These are phyloP conservation scores for Porites evermanni DNA, from an alignment of 92 coral and sea anemone genomes.

Conservation along the genomic window DNA sequence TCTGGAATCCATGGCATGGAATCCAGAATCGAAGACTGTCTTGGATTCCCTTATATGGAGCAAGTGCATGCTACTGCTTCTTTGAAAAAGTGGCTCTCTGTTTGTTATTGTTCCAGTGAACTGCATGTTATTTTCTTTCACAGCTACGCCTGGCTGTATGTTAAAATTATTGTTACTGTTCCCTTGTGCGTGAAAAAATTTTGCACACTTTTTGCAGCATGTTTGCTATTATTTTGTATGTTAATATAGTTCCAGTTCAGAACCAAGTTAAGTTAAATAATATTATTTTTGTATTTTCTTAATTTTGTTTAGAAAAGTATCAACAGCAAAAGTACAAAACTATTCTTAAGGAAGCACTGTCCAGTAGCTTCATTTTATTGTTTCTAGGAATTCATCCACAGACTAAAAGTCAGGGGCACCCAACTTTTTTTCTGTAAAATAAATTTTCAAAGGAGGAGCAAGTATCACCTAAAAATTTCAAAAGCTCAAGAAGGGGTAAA, in stretches of 20 bases:
- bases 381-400: neutral
- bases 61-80: neutral
- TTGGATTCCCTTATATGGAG: too few relatives aligned
- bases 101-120: neutral
- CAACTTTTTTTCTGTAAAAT: too few relatives aligned
- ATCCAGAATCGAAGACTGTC: too few relatives aligned
- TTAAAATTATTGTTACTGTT: neutral
- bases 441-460: too few relatives aligned
- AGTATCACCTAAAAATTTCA: too few relatives aligned
- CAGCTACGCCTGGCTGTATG: neutral
- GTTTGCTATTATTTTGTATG: neutral
- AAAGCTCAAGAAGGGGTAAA: too few relatives aligned
- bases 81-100: neutral
- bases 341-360: too few relatives aligned
- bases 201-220: neutral
- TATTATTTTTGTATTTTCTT: constrained; percentile 25
- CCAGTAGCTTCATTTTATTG: too few relatives aligned
- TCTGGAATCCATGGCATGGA: too few relatives aligned
- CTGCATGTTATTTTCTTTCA: neutral
- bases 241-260: neutral
- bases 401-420: neutral
- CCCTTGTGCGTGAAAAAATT: neutral
- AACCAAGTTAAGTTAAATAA: neutral
- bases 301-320: neutral
- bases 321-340: too few relatives aligned